Evolutionary conservation across 1,140 invertebrate genomes (phyloP).

Genomic region (Delia radicum): DNA sequence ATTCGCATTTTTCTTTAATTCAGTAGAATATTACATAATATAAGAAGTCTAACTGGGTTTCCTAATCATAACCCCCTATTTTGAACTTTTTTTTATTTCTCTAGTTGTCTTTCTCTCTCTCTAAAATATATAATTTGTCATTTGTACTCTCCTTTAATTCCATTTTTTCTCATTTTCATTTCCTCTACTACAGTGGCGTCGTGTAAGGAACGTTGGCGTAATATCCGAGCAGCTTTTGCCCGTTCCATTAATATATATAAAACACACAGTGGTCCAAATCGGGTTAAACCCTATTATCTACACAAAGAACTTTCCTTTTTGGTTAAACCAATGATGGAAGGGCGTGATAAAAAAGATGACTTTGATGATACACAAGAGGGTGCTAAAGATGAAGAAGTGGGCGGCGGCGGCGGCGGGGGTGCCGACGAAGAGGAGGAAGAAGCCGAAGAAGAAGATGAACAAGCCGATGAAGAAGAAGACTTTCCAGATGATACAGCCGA

Average conservation of each 20-base stretch:
- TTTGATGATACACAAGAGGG: background rate
- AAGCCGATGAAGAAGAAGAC: background rate
- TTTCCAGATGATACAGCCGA: background rate
- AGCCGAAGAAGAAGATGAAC: background rate
- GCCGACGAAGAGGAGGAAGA: background rate
- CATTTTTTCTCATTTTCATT: background rate
- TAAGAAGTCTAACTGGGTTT: too few relatives aligned
- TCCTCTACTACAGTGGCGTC: conserved; percentile 4
- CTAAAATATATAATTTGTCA: too few relatives aligned
- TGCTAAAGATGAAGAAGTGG: background rate
- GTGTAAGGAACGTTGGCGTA: conserved; percentile 25
- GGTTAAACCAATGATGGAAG: conserved; percentile 14
- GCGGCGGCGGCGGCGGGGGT: background rate
- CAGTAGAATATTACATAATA: too few relatives aligned
- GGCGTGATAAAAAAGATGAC: background rate
- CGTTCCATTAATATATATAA: conserved; percentile 26
- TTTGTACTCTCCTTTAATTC: background rate
- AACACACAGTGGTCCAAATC: conserved; percentile 20
- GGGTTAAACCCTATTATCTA: conserved; percentile 25
- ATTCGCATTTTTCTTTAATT: too few relatives aligned
- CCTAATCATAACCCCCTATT: too few relatives aligned
- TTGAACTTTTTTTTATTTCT: too few relatives aligned
- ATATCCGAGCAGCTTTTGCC: conserved; percentile 21
- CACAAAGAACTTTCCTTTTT: conserved; percentile 18
- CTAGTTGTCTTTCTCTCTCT: too few relatives aligned